A percentile compares a stretch with the other conserved stretches of the same genome.
Evolutionary conservation across 2,888 invertebrate species (phyloP).

Genomic region (Operophtera brumata): DNA sequence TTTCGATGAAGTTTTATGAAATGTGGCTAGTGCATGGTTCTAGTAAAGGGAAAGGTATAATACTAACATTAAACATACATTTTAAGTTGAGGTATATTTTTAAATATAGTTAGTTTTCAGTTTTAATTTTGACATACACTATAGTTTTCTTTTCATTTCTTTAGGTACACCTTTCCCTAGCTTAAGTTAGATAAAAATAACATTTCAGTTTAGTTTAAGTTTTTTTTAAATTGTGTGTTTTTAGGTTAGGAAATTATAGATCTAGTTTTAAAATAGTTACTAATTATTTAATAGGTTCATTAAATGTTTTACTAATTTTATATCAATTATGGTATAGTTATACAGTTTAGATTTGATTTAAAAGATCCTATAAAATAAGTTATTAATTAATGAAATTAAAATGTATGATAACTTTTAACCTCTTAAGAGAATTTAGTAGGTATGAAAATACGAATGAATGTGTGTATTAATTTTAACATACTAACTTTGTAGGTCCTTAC

Average conservation of each 20-base stretch:
- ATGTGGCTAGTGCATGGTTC: not conserved
- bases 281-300: not conserved
- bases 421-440: no score
- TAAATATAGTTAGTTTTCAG: not conserved
- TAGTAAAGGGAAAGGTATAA: not conserved
- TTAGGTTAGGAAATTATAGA: not conserved
- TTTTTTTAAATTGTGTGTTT: not conserved
- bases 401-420: no score
- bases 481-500: no score
- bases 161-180: not conserved
- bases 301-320: not conserved
- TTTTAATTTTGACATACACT: not conserved
- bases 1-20: not conserved
- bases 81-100: not conserved
- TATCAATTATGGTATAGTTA: no score
- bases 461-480: no score
- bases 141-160: not conserved
- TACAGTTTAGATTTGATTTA: not conserved
- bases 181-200: not conserved
- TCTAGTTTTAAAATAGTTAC: not conserved
- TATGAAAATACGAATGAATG: no score
- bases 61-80: not conserved
- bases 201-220: constrained; percentile 1
- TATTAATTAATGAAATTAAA: no score
- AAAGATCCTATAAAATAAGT: not conserved